Evolutionary conservation across 2,797 vertebrate genomes (phyloP).

Genomic region (Kryptolebias ocellatus): DNA sequence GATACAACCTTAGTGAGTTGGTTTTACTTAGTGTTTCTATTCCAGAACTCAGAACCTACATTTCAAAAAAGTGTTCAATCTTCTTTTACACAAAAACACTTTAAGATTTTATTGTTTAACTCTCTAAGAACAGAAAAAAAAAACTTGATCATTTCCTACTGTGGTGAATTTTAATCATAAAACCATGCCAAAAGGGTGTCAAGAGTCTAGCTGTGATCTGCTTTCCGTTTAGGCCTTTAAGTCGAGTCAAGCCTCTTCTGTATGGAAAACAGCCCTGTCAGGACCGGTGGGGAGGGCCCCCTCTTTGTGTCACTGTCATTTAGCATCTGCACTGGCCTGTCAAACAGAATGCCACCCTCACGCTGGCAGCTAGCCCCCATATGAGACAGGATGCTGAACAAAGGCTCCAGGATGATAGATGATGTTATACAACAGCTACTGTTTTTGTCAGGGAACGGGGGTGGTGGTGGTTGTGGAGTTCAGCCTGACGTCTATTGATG

Average conservation of each 20-base stretch:
- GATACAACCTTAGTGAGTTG: background rate
- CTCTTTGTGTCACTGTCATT: conserved; percentile 83
- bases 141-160: conserved; percentile 28
- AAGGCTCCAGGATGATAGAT: conserved; percentile 78
- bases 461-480: conserved; percentile 6
- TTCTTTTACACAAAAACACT: conserved; percentile 9
- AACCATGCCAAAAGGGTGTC: conserved; percentile 58
- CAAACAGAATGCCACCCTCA: conserved; percentile 72
- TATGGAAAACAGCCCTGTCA: conserved; percentile 78
- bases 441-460: conserved; percentile 60
- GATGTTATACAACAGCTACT: conserved; percentile 71
- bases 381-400: conserved; percentile 73
- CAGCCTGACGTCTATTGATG: conserved; percentile 66
- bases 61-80: background rate
- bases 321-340: conserved; percentile 79
- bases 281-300: conserved; percentile 70
- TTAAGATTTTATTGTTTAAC: conserved; percentile 9
- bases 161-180: conserved; percentile 38
- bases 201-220: conserved; percentile 61
- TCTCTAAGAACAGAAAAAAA: conserved; percentile 11
- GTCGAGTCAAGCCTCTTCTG: conserved; percentile 70
- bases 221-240: conserved; percentile 68
- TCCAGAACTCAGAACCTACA: background rate
- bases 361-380: conserved; percentile 64
- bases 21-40: conserved; percentile 9